Base-by-base conservation (phyloP, 1,140 invertebrate species). In the Eriosoma lanigerum region DNA sequence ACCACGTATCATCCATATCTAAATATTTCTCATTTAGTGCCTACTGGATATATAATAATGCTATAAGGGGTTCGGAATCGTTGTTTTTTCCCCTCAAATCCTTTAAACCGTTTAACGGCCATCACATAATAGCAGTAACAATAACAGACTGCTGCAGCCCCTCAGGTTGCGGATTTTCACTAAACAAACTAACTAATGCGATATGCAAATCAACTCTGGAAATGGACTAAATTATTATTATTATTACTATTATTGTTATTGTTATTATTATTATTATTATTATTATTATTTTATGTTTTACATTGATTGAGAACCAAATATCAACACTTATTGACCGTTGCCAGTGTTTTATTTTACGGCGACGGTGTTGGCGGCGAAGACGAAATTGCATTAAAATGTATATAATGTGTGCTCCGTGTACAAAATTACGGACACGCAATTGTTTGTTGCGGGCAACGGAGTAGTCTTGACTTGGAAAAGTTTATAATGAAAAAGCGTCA, bases 401-500 rank as follows among this genome's bases (percentile, higher is more conserved):
- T 62, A 46, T 58, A 60, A 26, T 17, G 56, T 56, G 24, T 24
- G 6, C 13, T 1, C 26, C 52, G 32, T 58, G 54, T 44, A 56
- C 54, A 29, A 78, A 78, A 78, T 78, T 78, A 78, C 32, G 24
- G 38, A 38, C 75, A 78, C 75, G 75, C 75, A 29, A 78, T 21
- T 56, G 54, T 46, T 78, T 62, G 54, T 78, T 56, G 46, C 10
- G 21, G 44, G 68, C 32, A 38, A 38, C 32, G 32, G 8, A 38
- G 24, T 29, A 50, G 68, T 72, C 68, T 50, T 17, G 75, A 24
- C 54, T 44, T n/a, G 9, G 56, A 78, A 78, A 78, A 78, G 54
- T 58, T 78, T 78, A 62, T 78, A 78, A 78, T 78, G 56, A 78
- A 78, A 78, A 78, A 62, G 75, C 56, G 75, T 72, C 68, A 19